Percentiles rank a stretch among this genome's conserved stretches.
phyloP scores from a whole-genome alignment of 2,797 vertebrate species.

The Amblyopsis hoosieri region DNA sequence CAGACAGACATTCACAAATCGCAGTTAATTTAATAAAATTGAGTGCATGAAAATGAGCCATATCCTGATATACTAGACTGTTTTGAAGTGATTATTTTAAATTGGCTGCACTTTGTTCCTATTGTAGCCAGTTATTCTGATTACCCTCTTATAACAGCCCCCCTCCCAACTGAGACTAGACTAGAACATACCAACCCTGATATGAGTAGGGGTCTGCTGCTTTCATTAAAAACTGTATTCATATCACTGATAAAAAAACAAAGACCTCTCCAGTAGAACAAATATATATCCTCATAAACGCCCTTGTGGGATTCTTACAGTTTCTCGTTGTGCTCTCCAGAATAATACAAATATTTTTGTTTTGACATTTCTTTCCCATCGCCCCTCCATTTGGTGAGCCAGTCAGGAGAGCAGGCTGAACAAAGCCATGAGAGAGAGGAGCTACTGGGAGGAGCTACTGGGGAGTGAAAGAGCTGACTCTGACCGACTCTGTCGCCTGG shows the following conservation, averaged over 20 bases:
- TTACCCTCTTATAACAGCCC: conserved; percentile 60
- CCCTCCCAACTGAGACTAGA: conserved; percentile 57
- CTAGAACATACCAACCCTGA: conserved; percentile 69
- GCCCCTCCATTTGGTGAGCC: conserved; percentile 48
- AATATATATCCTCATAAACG: too few relatives aligned
- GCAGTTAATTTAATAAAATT: not conserved
- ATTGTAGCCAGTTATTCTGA: conserved; percentile 65
- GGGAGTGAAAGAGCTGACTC: conserved; percentile 66
- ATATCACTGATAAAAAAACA: not conserved
- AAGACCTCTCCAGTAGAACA: too few relatives aligned
- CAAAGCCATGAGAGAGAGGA: conserved; percentile 72
- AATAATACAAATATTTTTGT: not conserved
- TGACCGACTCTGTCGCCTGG: conserved; percentile 76
- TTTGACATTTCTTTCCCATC: conserved; percentile 31
- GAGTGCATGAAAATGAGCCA: conserved; percentile 18
- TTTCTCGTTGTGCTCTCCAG: too few relatives aligned
- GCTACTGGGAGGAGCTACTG: conserved; percentile 67
- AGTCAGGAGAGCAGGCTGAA: conserved; percentile 70
- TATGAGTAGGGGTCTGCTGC: conserved; percentile 41
- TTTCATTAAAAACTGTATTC: conserved; percentile 17
- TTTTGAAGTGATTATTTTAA: conserved; percentile 52
- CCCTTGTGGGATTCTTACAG: too few relatives aligned
- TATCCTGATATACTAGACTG: conserved; percentile 31
- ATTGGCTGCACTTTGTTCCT: conserved; percentile 54
- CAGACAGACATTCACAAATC: conserved; percentile 3